Base-by-base conservation (phyloP, 2,797 vertebrate genomes). In the Leptodactylus fallax region DNA sequence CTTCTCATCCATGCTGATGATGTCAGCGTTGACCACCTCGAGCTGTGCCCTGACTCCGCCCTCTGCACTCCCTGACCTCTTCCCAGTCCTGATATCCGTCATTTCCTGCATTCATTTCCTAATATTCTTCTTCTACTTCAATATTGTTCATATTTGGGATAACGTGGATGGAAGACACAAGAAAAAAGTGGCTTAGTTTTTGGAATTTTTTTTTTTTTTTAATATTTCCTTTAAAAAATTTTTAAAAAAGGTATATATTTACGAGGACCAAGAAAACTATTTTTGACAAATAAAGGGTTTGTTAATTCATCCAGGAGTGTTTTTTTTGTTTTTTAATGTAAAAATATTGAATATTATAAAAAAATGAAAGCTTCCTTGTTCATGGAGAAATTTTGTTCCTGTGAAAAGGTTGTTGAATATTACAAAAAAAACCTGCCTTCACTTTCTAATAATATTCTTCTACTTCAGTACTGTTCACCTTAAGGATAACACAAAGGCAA, bases 51-150 rank as follows among this genome's bases (percentile, higher is more conserved):
- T 95, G 91, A 91, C 87, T 49, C 97, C 98, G 63, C 98, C 98
- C 0, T 91, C 92, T 53, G 93, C 86, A 88, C 92, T 98, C 0
- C 98, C 98, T 0, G 97, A 99, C 92, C 82, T 99, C 85, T 98
- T 97, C 93, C 95, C 98, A 0, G 92, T 99, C n/a, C 80, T 97
- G 2, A 95, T 99, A 84, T 98, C 98, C 0, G 4, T 91, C 0
- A 71, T 96, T 4, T 96, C 98, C 89, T 99, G 96, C 88, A 69
- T 95, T 25, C 96, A 98, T 76, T 98, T 99, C 85, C 60, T 98
- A 25, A 93, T 96, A 4, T 95, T 95, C 82, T 92, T 96, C 87
- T 0, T 95, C 0, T 97, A 99, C 90, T 99, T 99, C 86, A 98
- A 97, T 71, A 6, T 96, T 0, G 83, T 99, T 78, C 94, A 97